Evolutionary conservation across 2,888 invertebrate genomes (phyloP).

Genomic region (Diadegma fenestrale): DNA sequence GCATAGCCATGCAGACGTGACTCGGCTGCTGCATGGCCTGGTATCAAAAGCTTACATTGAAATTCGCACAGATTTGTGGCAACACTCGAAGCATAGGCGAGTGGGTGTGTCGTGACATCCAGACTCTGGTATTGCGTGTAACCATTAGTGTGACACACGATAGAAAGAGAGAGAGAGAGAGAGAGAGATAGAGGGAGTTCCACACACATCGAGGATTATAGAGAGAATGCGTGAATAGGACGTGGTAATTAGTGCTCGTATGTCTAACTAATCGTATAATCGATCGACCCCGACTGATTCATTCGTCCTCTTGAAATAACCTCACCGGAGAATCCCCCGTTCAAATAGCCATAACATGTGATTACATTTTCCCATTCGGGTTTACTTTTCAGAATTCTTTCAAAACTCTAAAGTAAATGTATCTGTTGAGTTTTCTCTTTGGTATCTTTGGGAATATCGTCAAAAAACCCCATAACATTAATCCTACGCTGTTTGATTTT

Average conservation of each 20-base stretch:
- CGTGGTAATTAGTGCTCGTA: constrained; percentile 40
- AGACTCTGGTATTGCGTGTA: constrained; percentile 9
- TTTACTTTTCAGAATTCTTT: background rate
- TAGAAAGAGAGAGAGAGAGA: background rate
- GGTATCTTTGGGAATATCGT: background rate
- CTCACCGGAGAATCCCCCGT: constrained; percentile 29
- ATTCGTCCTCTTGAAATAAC: constrained; percentile 13
- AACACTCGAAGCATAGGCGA: constrained; percentile 11
- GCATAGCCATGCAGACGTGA: constrained; percentile 30
- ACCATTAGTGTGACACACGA: constrained; percentile 7
- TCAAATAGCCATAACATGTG: constrained; percentile 12
- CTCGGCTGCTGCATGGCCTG: constrained; percentile 15
- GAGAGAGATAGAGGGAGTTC: background rate
- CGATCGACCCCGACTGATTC: constrained; percentile 45
- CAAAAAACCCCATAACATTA: background rate
- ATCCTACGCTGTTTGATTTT: background rate
- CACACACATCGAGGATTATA: background rate
- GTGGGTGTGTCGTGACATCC: constrained; percentile 13
- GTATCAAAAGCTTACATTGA: constrained; percentile 27
- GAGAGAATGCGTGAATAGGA: background rate
- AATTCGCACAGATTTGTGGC: constrained; percentile 18
- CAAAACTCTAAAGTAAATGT: background rate
- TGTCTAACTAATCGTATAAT: constrained; percentile 51
- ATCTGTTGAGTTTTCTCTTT: no score
- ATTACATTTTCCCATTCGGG: background rate